These are phyloP conservation scores for Neopipo cinnamomea DNA, from an alignment of 2,113 vertebrate species.

Conservation along the genomic window DNA sequence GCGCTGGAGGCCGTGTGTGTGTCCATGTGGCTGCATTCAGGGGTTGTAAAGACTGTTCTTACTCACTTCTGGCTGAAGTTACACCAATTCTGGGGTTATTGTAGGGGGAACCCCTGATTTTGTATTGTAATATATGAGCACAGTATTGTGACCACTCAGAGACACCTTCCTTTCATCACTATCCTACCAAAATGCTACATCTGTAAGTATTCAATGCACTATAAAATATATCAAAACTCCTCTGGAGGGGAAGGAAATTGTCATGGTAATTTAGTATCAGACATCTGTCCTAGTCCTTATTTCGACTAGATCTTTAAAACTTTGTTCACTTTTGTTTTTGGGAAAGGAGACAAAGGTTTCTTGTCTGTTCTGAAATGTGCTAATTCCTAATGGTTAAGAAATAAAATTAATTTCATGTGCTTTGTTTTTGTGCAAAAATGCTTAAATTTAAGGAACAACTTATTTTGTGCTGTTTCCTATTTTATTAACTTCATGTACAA, in stretches of 20 bases:
- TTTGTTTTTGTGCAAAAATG: neutral
- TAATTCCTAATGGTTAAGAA: neutral
- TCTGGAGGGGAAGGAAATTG: neutral
- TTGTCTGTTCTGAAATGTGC: neutral
- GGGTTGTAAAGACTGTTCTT: accelerated
- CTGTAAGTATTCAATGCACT: neutral
- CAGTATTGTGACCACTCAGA: neutral
- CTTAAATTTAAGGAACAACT: neutral
- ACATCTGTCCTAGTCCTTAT: neutral
- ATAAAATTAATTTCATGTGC: neutral
- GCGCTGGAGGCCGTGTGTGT: accelerated
- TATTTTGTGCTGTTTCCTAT: neutral
- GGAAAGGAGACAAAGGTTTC: neutral
- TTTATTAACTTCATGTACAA: neutral
- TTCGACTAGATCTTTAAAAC: neutral
- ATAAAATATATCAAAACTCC: neutral
- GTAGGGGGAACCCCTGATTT: neutral
- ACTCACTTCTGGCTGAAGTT: neutral
- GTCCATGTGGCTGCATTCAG: neutral
- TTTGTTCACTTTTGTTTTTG: neutral
- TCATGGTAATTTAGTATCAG: neutral
- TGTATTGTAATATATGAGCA: neutral
- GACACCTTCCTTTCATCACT: neutral
- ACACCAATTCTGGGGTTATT: neutral
- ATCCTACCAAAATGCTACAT: neutral